Conservation (phyloP, 1,140 invertebrate genomes). For the Euwallacea similis region DNA sequence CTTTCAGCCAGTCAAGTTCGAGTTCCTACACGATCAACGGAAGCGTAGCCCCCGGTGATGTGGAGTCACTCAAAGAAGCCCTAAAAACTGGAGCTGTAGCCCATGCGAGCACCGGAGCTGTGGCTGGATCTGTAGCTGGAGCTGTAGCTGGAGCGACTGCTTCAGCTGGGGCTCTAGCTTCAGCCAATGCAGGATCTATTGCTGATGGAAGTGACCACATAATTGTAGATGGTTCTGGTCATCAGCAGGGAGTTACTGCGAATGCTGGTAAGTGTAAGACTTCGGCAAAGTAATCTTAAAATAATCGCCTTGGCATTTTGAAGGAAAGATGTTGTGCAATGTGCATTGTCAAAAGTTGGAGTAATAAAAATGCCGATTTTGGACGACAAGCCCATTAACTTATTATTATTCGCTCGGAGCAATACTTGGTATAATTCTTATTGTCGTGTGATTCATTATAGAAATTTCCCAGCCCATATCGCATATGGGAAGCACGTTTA, state of each 20-base stretch:
- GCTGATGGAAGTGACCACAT: not conserved
- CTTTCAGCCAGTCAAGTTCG: constrained; percentile 3
- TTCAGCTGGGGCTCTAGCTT: too few species aligned
- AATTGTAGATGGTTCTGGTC: not conserved
- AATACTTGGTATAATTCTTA: too few species aligned
- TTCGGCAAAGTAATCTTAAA: not conserved
- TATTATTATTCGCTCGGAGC: too few species aligned
- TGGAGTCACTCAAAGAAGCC: not conserved
- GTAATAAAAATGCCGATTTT: too few species aligned
- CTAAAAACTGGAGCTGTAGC: constrained; percentile 13
- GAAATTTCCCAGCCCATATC: too few species aligned
- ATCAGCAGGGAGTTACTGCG: not conserved
- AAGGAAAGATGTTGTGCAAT: too few species aligned
- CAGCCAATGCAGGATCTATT: not conserved
- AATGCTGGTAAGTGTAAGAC: not conserved
- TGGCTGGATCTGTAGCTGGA: constrained; percentile 7
- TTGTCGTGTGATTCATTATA: too few species aligned
- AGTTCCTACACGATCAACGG: constrained; percentile 8
- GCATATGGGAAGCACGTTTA: not conserved
- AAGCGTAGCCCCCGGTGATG: not conserved
- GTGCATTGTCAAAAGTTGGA: too few species aligned
- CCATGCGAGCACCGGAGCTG: not conserved
- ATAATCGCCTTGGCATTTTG: not conserved
- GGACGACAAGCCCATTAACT: too few species aligned
- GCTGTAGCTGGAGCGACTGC: not conserved